Base-by-base conservation (phyloP, 2,113 vertebrate species). In the Pyxicephalus adspersus region DNA sequence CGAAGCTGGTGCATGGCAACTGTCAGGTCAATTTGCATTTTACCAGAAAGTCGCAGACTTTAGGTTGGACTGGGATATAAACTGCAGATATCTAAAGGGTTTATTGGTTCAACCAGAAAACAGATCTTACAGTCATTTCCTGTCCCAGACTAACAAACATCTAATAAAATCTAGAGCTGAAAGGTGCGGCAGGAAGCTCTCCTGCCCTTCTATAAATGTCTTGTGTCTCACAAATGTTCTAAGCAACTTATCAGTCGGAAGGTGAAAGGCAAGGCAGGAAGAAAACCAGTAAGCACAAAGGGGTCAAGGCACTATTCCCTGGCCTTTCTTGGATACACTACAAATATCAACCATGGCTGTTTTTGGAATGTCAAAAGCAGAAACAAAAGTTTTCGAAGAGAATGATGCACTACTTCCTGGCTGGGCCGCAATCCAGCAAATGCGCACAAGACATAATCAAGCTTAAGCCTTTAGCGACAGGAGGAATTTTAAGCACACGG, bases 401-500 rank as follows among this genome's bases (percentile, higher is more conserved):
- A 38, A 74, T 76, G 73, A 51, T 63, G 73, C 50, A 63, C 31
- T 26, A 25, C 18, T 77, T 65, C 60, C 75, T 77, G 61, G 45
- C 75, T 54, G 74, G 74, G 74, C 19, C 57, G n/a, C 9, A 20
- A 5, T 28, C 75, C 60, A 64, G 60, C 38, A 76, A 64, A 51
- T 9, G 19, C 18, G 26, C 20, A 64, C 60, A 22, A 65, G 58
- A 66, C 50, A 66, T 18, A 78, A 51, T 20, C 60, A 77, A 57
- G 29, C 29, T 29, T 5, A 34, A 64, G 11, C 0, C 38, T 11
- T 77, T 26, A 65, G 20, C 61, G 63, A 77, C 76, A 57, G 25
- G 6, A 78, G 64, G 76, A 78, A 67, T 66, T 61, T 57, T 78
- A 66, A 64, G 29, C 63, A 77, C 34, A 64, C 26, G 31, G 61